Evolutionary conservation across 2,113 vertebrate genomes (phyloP).

Genomic region (Pteruthius melanotis): DNA sequence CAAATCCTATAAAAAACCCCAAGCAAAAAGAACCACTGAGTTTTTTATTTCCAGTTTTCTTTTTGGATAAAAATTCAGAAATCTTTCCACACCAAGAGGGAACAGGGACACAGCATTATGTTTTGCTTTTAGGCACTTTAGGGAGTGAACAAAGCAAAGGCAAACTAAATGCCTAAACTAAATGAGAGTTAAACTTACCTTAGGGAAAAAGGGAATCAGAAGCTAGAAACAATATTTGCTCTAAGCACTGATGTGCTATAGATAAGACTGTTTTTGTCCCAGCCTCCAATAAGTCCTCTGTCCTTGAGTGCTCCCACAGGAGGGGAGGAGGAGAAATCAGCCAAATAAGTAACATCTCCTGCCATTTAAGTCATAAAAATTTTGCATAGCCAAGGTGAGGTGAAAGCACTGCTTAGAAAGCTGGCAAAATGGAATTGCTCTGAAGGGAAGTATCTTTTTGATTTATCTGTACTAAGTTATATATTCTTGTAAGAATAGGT

Average conservation of each 20-base stretch:
- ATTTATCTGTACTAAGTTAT: background rate
- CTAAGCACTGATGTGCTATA: background rate
- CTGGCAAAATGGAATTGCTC: background rate
- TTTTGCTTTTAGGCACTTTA: background rate
- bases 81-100: background rate
- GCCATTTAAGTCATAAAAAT: background rate
- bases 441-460: background rate
- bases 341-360: background rate
- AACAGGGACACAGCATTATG: background rate
- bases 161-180: background rate
- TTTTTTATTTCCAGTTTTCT: background rate
- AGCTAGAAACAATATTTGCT: conserved; percentile 39
- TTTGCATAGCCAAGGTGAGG: background rate
- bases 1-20: background rate
- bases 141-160: background rate
- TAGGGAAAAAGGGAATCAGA: conserved; percentile 6
- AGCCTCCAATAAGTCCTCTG: background rate
- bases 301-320: background rate
- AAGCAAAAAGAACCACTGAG: background rate
- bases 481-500: background rate
- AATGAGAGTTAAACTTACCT: conserved; percentile 19
- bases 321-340: background rate
- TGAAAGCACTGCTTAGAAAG: background rate
- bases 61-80: background rate
- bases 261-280: background rate